A percentile compares a stretch with the other conserved stretches of the same genome.
phyloP scores from a whole-genome alignment of 2,113 vertebrate species.

The Erinaceus europaeus region DNA sequence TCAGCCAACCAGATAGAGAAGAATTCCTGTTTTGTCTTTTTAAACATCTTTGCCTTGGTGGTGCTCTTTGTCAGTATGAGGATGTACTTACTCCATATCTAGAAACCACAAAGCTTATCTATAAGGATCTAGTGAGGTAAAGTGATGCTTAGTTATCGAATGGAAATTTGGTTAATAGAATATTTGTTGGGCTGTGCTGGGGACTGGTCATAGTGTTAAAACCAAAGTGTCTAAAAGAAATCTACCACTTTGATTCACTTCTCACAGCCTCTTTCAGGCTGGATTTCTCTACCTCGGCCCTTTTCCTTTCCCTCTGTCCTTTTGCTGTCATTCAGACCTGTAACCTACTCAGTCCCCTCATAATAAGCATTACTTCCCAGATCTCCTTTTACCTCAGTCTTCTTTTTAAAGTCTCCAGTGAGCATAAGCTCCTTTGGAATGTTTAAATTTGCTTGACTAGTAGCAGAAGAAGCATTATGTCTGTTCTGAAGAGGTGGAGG shows the following conservation, averaged over 20 bases:
- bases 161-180: not conserved
- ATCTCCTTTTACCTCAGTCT: not conserved
- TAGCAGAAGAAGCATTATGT: not conserved
- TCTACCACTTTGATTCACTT: not conserved
- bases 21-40: conserved; percentile 96
- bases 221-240: not conserved
- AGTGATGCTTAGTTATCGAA: not conserved
- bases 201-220: not conserved
- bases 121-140: conserved; percentile 95
- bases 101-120: conserved; percentile 89
- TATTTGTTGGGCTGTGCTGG: not conserved
- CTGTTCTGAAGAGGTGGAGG: not conserved
- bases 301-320: not conserved
- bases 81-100: conserved; percentile 91
- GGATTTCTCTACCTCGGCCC: not conserved
- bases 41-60: conserved; percentile 95
- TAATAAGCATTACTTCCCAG: not conserved
- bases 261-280: not conserved
- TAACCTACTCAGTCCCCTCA: not conserved
- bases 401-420: not conserved
- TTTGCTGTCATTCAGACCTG: not conserved
- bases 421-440: not conserved
- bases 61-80: conserved; percentile 94
- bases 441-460: conserved; percentile 5
- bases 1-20: conserved; percentile 84